Evolutionary conservation across 2,797 vertebrate genomes (phyloP).

Genomic region (Lepidocolaptes lacrymiger): DNA sequence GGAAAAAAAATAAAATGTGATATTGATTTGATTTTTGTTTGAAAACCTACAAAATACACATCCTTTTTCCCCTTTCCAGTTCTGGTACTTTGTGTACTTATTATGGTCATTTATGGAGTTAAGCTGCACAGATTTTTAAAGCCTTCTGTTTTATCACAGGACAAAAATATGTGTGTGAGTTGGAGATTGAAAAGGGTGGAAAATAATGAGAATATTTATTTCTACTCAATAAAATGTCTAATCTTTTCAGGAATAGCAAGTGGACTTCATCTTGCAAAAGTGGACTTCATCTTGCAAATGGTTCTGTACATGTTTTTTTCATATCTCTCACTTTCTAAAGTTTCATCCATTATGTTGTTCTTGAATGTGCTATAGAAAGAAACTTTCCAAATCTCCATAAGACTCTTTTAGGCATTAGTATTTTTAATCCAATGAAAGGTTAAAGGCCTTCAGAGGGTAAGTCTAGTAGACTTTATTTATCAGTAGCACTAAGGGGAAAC

Average conservation of each 20-base stretch:
- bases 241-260: background rate
- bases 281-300: background rate
- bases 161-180: background rate
- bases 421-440: background rate
- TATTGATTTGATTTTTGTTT: background rate
- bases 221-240: background rate
- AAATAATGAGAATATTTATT: background rate
- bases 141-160: background rate
- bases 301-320: background rate
- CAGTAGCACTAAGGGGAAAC: background rate
- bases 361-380: background rate
- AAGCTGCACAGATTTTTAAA: background rate
- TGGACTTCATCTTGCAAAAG: background rate
- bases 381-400: background rate
- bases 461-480: background rate
- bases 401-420: fast-evolving
- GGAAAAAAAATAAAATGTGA: fast-evolving
- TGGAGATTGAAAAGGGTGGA: background rate
- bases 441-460: background rate
- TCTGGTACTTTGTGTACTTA: background rate
- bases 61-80: fast-evolving
- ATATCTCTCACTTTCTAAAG: background rate
- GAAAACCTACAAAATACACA: background rate
- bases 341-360: background rate
- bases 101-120: background rate